phyloP scores from a whole-genome alignment of 2,113 vertebrate species.

The Meleagris gallopavo region DNA sequence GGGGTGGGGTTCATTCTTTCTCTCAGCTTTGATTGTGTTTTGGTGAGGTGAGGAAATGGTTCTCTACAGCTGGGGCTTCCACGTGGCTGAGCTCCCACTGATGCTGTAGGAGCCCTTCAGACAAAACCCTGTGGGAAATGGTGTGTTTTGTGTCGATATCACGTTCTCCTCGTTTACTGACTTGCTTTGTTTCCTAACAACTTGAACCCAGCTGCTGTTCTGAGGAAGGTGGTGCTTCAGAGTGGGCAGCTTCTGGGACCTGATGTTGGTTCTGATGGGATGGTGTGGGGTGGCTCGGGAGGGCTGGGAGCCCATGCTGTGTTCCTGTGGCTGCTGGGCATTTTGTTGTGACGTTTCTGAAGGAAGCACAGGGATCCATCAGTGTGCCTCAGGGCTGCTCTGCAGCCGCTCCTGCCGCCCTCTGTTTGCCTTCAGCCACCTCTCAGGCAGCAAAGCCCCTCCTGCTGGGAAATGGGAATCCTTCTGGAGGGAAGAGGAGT shows the following conservation, averaged over 20 bases:
- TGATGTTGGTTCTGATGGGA: not conserved
- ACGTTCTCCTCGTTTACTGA: not conserved
- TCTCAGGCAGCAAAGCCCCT: not conserved
- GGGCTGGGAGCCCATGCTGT: too few relatives aligned
- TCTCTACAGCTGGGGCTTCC: rapidly evolving
- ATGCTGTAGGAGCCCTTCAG: not conserved
- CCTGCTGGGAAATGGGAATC: not conserved
- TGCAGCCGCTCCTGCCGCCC: rapidly evolving
- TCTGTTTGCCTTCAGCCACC: rapidly evolving
- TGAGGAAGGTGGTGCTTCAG: slow-evolving; percentile 13
- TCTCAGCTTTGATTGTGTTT: not conserved
- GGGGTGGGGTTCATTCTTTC: rapidly evolving
- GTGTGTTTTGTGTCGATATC: not conserved
- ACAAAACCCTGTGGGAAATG: not conserved
- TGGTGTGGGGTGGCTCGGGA: too few relatives aligned
- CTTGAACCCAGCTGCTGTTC: not conserved
- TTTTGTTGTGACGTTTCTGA: not conserved
- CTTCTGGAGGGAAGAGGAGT: rapidly evolving
- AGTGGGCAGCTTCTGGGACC: not conserved
- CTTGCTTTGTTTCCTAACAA: not conserved
- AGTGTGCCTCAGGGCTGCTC: not conserved
- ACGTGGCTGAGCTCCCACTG: rapidly evolving
- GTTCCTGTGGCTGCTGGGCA: too few relatives aligned
- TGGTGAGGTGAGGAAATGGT: not conserved
- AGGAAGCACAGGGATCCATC: rapidly evolving